Evolutionary conservation across 2,113 vertebrate species (phyloP), one percentile per base, ranked within the genome.

Genomic region (Malurus elegans): DNA sequence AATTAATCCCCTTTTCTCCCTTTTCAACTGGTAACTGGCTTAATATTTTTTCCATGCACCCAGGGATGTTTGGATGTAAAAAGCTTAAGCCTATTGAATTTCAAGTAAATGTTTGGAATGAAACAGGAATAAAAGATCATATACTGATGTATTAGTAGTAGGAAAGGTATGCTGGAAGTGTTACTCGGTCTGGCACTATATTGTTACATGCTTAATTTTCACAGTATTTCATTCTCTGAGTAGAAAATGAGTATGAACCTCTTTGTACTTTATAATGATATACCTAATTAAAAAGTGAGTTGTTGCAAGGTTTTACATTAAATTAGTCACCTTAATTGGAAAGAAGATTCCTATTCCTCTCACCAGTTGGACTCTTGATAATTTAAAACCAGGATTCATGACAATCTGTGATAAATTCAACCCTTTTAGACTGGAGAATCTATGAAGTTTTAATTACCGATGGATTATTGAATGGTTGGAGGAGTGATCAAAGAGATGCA

Each of bases 321-420:
- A 97, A 97, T 97, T 96, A 96, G 66, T 97, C 96, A 79, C 84
- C 97, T 96, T 98, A 98, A 97, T 97, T 98, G 94, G 96, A 94
- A 97, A 89, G 85, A 81, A 50, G 34, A 92, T 89, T 93, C 87
- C 70, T 24, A 66, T 91, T 84, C 92, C 79, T 92, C 75, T 93
- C 23, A 16, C 42, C 97, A 98, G 85, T 94, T 97, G 90, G 95
- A 74, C 94, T 97, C 94, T 56, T 93, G 92, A 86, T 97, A 96
- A 96, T 97, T 97, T 97, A 95, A 96, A 96, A 93, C 83, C 14
- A 21, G 84, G 90, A 96, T 97, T 96, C 89, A 53, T 97, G 95
- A 96, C 94, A 97, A 64, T 92, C 90, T 95, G 70, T 95, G 95
- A 93, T 96, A 97, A 97, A 97, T 97, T 95, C 86, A 61, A 76